phyloP scores from a whole-genome alignment of 2,797 vertebrate species.

The Tarsius wallacei region DNA sequence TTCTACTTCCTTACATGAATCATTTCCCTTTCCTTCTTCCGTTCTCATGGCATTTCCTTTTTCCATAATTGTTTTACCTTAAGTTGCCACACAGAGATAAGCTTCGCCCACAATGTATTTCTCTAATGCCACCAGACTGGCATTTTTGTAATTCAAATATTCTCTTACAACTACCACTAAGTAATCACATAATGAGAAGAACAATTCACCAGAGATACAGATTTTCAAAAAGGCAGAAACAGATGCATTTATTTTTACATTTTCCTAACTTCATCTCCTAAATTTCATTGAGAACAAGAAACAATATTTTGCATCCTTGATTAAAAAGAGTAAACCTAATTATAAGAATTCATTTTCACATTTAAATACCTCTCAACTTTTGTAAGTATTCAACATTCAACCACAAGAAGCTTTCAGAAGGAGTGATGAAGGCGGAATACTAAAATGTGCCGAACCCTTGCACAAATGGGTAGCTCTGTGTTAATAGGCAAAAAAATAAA shows the following conservation, averaged over 20 bases:
- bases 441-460: slow-evolving; percentile 68
- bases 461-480: slow-evolving; percentile 54
- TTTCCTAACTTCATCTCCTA: slow-evolving; percentile 73
- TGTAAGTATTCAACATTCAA: slow-evolving; percentile 75
- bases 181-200: slow-evolving; percentile 79
- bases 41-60: slow-evolving; percentile 69
- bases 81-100: slow-evolving; percentile 69
- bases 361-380: slow-evolving; percentile 88
- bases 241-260: slow-evolving; percentile 77
- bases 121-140: slow-evolving; percentile 74
- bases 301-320: slow-evolving; percentile 85
- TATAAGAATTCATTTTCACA: slow-evolving; percentile 86
- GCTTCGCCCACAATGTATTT: slow-evolving; percentile 53
- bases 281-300: slow-evolving; percentile 83
- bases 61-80: slow-evolving; percentile 70
- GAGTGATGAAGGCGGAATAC: slow-evolving; percentile 77
- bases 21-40: slow-evolving; percentile 76
- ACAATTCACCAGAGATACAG: slow-evolving; percentile 74
- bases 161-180: slow-evolving; percentile 74
- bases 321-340: slow-evolving; percentile 89
- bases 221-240: slow-evolving; percentile 80
- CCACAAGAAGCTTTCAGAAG: slow-evolving; percentile 80
- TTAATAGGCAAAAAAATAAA: slow-evolving; percentile 70
- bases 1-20: slow-evolving; percentile 66
- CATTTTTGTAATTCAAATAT: slow-evolving; percentile 80